Evolutionary conservation across 2,797 vertebrate species (phyloP).

Genomic region (Borostomias antarcticus): DNA sequence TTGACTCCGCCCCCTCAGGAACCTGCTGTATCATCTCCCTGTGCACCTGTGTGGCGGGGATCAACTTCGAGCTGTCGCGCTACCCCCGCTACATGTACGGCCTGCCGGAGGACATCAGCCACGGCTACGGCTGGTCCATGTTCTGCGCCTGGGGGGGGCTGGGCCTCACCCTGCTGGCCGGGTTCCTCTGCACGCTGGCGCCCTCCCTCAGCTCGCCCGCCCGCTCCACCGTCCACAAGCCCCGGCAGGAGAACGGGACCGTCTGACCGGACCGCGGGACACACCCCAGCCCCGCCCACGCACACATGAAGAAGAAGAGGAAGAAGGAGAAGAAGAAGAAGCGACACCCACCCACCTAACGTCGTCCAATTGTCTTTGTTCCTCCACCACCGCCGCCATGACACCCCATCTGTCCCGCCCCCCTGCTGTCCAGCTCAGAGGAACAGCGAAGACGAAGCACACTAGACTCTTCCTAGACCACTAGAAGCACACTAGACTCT

Average conservation of each 20-base stretch:
- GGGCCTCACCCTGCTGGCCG: constrained; percentile 91
- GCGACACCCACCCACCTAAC: constrained; percentile 65
- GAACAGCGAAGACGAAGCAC: constrained; percentile 44
- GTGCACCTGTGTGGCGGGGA: constrained; percentile 93
- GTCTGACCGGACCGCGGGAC: constrained; percentile 78
- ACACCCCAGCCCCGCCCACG: constrained; percentile 48
- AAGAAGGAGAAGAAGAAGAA: too few relatives aligned
- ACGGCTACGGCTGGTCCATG: constrained; percentile 98
- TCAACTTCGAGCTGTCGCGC: constrained; percentile 93
- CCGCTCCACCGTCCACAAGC: constrained; percentile 86
- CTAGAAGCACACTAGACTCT: constrained; percentile 30
- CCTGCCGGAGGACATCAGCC: constrained; percentile 94
- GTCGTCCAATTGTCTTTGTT: constrained; percentile 64
- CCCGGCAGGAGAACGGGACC: constrained; percentile 90
- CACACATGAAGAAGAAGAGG: constrained; percentile 49
- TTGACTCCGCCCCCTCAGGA: constrained; percentile 82
- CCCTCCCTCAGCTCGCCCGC: constrained; percentile 88
- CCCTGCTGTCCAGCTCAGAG: constrained; percentile 4
- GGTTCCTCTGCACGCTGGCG: constrained; percentile 92
- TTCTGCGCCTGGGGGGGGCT: constrained; percentile 96
- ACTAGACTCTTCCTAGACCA: constrained; percentile 42
- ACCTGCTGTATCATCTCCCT: constrained; percentile 95
- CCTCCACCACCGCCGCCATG: constrained; percentile 57
- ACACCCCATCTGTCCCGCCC: constrained; percentile 20
- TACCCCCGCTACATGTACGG: constrained; percentile 91